Evolutionary conservation across 2,113 vertebrate genomes (phyloP), one percentile per base, ranked within the genome.

Genomic region (Chaetodon auriga): DNA sequence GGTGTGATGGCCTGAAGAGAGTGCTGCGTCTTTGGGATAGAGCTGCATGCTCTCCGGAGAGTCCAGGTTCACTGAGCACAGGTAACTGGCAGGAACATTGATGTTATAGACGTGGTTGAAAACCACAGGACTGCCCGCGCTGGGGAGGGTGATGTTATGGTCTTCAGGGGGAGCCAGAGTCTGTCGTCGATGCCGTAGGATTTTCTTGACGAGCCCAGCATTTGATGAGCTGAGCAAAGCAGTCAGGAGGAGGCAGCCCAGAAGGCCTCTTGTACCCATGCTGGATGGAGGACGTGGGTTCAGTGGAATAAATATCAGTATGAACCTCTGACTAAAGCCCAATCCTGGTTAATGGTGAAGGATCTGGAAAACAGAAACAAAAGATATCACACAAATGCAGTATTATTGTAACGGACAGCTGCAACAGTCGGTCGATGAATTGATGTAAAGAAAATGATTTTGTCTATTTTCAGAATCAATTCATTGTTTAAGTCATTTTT

Each of bases 91-190:
- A 0, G 98, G 97, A 55, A 99, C 90, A 18, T 98, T 97, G 86
- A 99, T 98, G 90, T 97, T 99, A 87, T 99, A 99, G 85, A 99
- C 91, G 0, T 99, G 98, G 90, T 97, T 99, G 72, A 99, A 99
- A 71, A 99, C 95, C 25, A 99, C 95, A 0, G 98, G 96, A n/a
- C 96, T 95, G 30, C 87, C 96, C 0, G 95, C 91, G 5, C 94
- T 92, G 0, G 96, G 95, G n/a, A 97, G 85, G 80, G 96, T 97
- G 73, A 95, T 2, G 0, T 99, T 98, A 12, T 95, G 94, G 0
- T 90, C 88, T 48, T 92, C 81, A 0, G 79, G 65, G 13, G 86
- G n/a, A 0, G 57, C 15, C 63, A 81, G 71, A 49, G 83, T 76
- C 65, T 94, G 89, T 35, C 95, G 94, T 49, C 96, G 96, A 54